Conservation (phyloP, 2,113 vertebrate genomes). For the Pygoscelis adeliae region DNA sequence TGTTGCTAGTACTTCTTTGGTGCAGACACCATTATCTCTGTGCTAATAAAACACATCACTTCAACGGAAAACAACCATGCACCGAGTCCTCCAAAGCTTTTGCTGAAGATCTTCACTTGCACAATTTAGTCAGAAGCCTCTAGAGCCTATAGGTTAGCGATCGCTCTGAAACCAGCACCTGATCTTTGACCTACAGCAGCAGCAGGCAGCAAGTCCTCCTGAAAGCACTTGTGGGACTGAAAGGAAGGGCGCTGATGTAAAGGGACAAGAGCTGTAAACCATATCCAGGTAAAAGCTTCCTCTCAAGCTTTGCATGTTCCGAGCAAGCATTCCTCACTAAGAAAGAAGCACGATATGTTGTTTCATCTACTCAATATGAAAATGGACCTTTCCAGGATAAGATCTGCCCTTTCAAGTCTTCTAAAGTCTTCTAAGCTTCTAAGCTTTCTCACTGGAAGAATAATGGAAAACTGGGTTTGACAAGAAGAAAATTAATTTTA, state of each 20-base stretch:
- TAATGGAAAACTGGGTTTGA: neutral
- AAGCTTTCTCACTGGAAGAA: conserved; percentile 1
- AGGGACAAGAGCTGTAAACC: neutral
- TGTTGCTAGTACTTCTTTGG: neutral
- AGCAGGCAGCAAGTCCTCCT: neutral
- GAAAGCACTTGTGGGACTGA: neutral
- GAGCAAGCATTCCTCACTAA: neutral
- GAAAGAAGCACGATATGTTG: neutral
- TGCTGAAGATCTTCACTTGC: neutral
- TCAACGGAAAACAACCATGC: neutral
- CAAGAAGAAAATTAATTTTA: neutral
- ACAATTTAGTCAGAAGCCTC: neutral
- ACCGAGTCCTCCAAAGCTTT: neutral
- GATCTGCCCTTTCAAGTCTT: neutral
- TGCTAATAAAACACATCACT: neutral
- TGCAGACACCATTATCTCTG: neutral
- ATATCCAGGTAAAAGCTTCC: neutral
- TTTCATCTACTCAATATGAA: neutral
- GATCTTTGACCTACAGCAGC: neutral
- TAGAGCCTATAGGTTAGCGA: neutral
- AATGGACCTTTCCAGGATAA: neutral
- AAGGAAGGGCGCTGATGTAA: neutral
- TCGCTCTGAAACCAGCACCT: accelerated
- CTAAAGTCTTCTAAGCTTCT: neutral
- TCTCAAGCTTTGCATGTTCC: neutral